Conservation (phyloP, 1,140 invertebrate species). For the Aphaenogaster rudis region DNA sequence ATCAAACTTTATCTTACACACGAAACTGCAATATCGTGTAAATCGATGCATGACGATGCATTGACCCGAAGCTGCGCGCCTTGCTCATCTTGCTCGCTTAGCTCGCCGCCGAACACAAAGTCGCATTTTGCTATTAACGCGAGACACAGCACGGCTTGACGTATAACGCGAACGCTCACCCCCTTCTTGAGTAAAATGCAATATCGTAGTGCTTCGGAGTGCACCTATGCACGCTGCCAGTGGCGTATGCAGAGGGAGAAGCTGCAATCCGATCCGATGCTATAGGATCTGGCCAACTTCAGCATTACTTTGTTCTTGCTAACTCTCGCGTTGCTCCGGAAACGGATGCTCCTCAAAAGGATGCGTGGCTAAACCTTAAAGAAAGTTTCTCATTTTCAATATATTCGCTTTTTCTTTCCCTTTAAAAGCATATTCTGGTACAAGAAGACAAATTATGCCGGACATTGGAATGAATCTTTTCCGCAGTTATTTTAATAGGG, state of each 20-base stretch:
- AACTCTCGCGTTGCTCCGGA: constrained; percentile 48
- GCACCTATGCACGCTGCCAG: constrained; percentile 15
- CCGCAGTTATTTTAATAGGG: neutral
- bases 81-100: constrained; percentile 32
- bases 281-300: constrained; percentile 62
- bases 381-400: neutral
- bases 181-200: constrained; percentile 40
- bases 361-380: neutral
- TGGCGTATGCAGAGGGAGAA: constrained; percentile 54
- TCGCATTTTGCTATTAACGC: constrained; percentile 38
- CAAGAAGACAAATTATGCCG: neutral
- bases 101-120: constrained; percentile 22
- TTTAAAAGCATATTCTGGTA: neutral
- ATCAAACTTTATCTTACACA: constrained; percentile 10
- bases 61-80: neutral
- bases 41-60: constrained; percentile 8
- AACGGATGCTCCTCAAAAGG: neutral
- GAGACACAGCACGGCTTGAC: constrained; percentile 56
- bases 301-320: constrained; percentile 50
- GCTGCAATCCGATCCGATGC: constrained; percentile 28
- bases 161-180: constrained; percentile 22
- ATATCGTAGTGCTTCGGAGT: constrained; percentile 39
- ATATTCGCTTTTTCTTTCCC: neutral
- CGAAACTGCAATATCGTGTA: constrained; percentile 32
- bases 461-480: neutral